Conservation (phyloP, 2,888 invertebrate species). For the Teinopalpus imperialis region DNA sequence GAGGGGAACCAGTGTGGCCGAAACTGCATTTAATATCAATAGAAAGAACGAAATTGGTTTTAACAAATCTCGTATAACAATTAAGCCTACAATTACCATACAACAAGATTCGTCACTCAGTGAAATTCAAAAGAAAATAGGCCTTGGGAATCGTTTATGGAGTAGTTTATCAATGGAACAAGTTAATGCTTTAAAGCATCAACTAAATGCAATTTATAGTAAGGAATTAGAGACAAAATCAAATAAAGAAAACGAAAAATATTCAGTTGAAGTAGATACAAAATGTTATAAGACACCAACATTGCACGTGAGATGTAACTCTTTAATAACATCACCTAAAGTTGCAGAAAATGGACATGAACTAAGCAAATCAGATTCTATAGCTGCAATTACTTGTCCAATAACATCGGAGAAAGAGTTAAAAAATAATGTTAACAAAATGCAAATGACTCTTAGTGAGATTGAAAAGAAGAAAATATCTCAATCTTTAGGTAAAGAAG, state of each 20-base stretch:
- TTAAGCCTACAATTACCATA: slow-evolving; percentile 50
- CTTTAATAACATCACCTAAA: slow-evolving; percentile 71
- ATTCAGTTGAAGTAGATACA: slow-evolving; percentile 82
- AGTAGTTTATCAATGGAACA: slow-evolving; percentile 93
- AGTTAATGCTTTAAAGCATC: slow-evolving; percentile 89
- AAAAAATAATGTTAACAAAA: slow-evolving; percentile 74
- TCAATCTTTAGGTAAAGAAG: slow-evolving; percentile 87
- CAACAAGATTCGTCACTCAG: slow-evolving; percentile 68
- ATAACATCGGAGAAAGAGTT: slow-evolving; percentile 67
- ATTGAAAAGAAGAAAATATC: slow-evolving; percentile 88
- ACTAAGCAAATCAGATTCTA: slow-evolving; percentile 79
- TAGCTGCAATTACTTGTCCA: slow-evolving; percentile 75
- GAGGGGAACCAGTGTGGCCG: slow-evolving; percentile 91
- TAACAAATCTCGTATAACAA: slow-evolving; percentile 42
- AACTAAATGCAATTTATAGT: slow-evolving; percentile 91
- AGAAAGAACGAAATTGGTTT: slow-evolving; percentile 79
- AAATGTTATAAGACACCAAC: slow-evolving; percentile 54
- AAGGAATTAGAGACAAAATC: slow-evolving; percentile 75
- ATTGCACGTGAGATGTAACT: slow-evolving; percentile 82
- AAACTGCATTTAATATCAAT: slow-evolving; percentile 88
- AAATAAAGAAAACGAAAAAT: slow-evolving; percentile 71
- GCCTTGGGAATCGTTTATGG: slow-evolving; percentile 89
- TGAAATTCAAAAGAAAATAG: slow-evolving; percentile 72
- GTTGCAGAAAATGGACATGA: slow-evolving; percentile 55
- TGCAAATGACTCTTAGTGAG: slow-evolving; percentile 82